Conservation (phyloP, 2,888 invertebrate species). For the Cryptus armator region DNA sequence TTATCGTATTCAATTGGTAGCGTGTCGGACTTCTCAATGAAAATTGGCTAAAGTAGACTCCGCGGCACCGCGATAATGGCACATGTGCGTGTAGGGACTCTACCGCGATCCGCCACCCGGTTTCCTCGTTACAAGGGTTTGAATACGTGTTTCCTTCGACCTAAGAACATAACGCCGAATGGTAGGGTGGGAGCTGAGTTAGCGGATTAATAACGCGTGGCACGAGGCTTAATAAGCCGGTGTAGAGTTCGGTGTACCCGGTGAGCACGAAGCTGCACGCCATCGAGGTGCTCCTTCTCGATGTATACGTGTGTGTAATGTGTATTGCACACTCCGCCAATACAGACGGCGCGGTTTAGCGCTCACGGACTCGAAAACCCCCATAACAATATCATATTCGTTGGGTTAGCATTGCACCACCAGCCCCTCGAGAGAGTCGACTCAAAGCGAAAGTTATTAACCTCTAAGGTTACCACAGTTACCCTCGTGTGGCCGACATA, state of each 20-base stretch:
- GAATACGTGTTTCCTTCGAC: conserved; percentile 38
- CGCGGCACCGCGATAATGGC: conserved; percentile 68
- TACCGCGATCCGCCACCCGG: conserved; percentile 50
- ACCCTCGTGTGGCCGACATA: conserved; percentile 77
- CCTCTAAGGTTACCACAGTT: conserved; percentile 83
- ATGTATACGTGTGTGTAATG: background rate
- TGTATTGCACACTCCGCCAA: background rate
- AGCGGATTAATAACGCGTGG: conserved; percentile 84
- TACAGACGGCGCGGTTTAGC: conserved; percentile 23
- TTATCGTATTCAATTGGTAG: conserved; percentile 55
- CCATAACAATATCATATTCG: conserved; percentile 84
- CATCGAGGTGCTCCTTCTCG: conserved; percentile 15
- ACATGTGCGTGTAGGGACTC: conserved; percentile 66
- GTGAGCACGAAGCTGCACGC: conserved; percentile 59
- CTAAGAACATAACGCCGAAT: background rate
- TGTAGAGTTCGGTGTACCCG: conserved; percentile 79
- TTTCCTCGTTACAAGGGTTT: conserved; percentile 50
- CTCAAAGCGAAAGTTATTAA: conserved; percentile 81
- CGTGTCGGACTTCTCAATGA: conserved; percentile 28
- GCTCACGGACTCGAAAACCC: conserved; percentile 67
- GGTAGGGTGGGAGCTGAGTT: conserved; percentile 72
- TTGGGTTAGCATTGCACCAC: conserved; percentile 64
- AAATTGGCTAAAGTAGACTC: conserved; percentile 58
- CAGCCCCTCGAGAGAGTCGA: conserved; percentile 56
- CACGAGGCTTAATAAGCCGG: conserved; percentile 82